Evolutionary conservation across 2,797 vertebrate genomes (phyloP), one percentile per base, ranked within the genome.

Genomic region (Mycteria americana): DNA sequence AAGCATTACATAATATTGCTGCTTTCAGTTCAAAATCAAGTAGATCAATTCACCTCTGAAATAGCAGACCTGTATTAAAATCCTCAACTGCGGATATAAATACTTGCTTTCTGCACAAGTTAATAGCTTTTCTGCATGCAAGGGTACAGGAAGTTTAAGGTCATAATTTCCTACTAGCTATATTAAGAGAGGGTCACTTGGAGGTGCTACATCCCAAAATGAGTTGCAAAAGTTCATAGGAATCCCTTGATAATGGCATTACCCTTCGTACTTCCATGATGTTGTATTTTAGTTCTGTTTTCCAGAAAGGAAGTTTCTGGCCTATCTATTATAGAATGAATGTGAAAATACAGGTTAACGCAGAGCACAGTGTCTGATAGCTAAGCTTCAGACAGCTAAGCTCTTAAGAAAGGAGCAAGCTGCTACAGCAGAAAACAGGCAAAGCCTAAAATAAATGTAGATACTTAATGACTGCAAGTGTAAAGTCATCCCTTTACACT

Each of bases 81-180:
- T 75, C 51, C 59, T 85, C 57, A 63, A 4, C 24, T 70, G 24
- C 46, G 50, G 27, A 77, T 80, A 89, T 78, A 88, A 92, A 92
- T 74, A 70, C 33, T 82, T 92, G n/a, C 16, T 60, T 88, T 94
- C 77, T 77, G 37, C 37, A 39, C 24, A 92, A 85, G 27, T 88
- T 86, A 94, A 94, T 91, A 78, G 74, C 45, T 90, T 90, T 90
- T 85, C 54, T 89, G 80, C 54, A 60, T 92, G 56, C 60, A 94
- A 85, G 21, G 18, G 6, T 23, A 87, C n/a, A 95, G 88, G 82
- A 93, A 89, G 74, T 88, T 86, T 79, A 85, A 85, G 63, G 70
- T 92, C 83, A 74, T 54, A 4, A 69, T 77, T 94, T 95, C 70
- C 77, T 85, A 68, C 45, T 43, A 68, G 59, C 45, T 92, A 15